These are phyloP conservation scores for Halotydeus destructor DNA, from an alignment of 1,140 invertebrate species.

Conservation along the genomic window DNA sequence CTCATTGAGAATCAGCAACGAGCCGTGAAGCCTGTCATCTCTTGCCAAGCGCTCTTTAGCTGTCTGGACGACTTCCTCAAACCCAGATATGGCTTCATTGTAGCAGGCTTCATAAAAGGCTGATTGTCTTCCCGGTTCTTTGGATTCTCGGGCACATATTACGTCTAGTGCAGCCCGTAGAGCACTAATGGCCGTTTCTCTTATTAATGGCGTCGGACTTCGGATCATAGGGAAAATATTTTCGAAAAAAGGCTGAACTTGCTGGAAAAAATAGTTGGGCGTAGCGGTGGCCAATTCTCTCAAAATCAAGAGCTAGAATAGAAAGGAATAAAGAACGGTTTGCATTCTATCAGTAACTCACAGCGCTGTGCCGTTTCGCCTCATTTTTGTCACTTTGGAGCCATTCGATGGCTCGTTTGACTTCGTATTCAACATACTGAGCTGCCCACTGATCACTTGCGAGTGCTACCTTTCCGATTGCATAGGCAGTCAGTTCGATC, in stretches of 20 bases:
- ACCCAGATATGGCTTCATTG: slow-evolving; percentile 59
- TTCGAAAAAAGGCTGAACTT: slow-evolving; percentile 88
- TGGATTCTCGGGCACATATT: slow-evolving; percentile 79
- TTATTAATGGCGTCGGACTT: slow-evolving; percentile 73
- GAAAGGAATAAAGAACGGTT: neutral
- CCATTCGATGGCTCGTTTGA: slow-evolving; percentile 84
- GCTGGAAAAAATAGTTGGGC: slow-evolving; percentile 95
- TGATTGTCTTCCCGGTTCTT: slow-evolving; percentile 36
- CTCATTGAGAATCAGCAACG: slow-evolving; percentile 81
- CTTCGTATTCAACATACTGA: slow-evolving; percentile 89
- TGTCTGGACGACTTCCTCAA: slow-evolving; percentile 36
- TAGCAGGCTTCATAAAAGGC: slow-evolving; percentile 54
- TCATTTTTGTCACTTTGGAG: slow-evolving; percentile 67
- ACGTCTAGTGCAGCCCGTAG: slow-evolving; percentile 76
- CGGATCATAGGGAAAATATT: slow-evolving; percentile 70
- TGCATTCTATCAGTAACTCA: slow-evolving; percentile 21
- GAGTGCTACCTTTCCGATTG: slow-evolving; percentile 68
- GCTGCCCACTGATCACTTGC: slow-evolving; percentile 79
- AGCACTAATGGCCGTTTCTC: slow-evolving; percentile 78
- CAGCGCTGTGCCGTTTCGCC: slow-evolving; percentile 68
- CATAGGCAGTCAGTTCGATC: slow-evolving; percentile 87
- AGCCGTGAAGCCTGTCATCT: slow-evolving; percentile 82
- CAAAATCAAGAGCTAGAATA: slow-evolving; percentile 37
- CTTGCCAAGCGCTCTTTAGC: slow-evolving; percentile 39
- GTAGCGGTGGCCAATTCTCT: slow-evolving; percentile 83